Base-by-base conservation (phyloP, 2,888 invertebrate genomes). In the Antitype chi region DNA sequence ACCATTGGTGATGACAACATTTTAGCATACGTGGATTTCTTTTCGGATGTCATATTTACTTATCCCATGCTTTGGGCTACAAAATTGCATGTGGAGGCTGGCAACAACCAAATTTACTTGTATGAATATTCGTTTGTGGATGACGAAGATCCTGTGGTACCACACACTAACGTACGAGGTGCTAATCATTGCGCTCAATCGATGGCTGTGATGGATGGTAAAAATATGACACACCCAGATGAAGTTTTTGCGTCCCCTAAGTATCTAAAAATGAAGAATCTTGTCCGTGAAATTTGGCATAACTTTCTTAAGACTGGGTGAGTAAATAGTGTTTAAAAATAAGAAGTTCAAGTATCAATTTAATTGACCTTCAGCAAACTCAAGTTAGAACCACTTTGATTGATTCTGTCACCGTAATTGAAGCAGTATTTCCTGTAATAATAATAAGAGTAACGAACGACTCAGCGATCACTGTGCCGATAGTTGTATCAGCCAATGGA, bases 31-130 rank as follows among this genome's bases (percentile, higher is more conserved):
- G 53, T 77, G 0, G 53, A 77, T 7, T 77, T 53, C 60, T 80
- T 80, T 66, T 85, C 92, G 6, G 96, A 97, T 96, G 70, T 89
- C 2, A 28, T 84, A 11, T 93, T 94, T 70, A 84, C 85, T 0
- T 89, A 90, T 78, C 80, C 92, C 4, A 88, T 87, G 20, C 66
- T 93, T n/a, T 80, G 89, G 76, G 87, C 92, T 0, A 83, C 90
- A 0, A 88, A 90, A 43, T 63, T 92, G 13, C 91, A 92, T 47
- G 82, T 87, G 1, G 87, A 91, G 70, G 89, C 90, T 60, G 93
- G 94, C 0, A 89, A 94, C 78, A 77, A 92, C 66, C 78, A 91
- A 78, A 79, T 94, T 25, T 94, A 92, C 83, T 82, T 94, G 67
- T 94, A 93, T 71, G 90, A 92, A 77, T 94, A 91, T 80, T 87